phyloP scores from a whole-genome alignment of 2,113 vertebrate genomes.

The Mellivora capensis region DNA sequence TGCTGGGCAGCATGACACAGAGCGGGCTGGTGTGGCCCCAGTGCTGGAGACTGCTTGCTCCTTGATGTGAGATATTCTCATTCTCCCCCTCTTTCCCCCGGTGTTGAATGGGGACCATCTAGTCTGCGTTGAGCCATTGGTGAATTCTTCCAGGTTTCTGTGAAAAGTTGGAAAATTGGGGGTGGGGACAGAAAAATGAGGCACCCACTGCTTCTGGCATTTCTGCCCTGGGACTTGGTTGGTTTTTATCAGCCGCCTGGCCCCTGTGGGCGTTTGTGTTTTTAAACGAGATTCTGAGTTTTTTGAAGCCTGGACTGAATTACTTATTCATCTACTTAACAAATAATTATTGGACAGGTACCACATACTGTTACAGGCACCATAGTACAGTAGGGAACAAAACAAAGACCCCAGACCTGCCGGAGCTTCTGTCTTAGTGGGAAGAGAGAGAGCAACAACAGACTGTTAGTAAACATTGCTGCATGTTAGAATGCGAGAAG shows the following conservation, averaged over 20 bases:
- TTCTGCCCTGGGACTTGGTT: background rate
- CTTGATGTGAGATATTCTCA: background rate
- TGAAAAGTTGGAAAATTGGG: background rate
- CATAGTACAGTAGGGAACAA: background rate
- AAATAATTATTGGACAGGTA: background rate
- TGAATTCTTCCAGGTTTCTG: background rate
- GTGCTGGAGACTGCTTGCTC: background rate
- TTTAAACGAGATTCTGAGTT: background rate
- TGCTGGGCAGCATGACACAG: background rate
- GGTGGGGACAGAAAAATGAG: background rate
- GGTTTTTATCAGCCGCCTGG: background rate
- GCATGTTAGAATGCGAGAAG: background rate
- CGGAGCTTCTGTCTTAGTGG: background rate
- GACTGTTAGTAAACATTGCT: rapidly evolving
- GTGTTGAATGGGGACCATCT: background rate
- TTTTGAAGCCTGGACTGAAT: background rate
- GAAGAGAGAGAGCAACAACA: background rate
- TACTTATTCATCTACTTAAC: background rate
- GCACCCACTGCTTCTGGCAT: background rate
- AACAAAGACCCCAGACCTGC: background rate
- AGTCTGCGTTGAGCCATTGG: background rate
- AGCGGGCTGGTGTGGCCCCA: background rate
- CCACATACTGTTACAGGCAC: background rate
- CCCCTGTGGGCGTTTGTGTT: background rate
- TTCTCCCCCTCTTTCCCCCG: too few relatives aligned